These are phyloP conservation scores for Pelosia muscerda DNA, from an alignment of 2,888 invertebrate genomes.

Conservation along the genomic window DNA sequence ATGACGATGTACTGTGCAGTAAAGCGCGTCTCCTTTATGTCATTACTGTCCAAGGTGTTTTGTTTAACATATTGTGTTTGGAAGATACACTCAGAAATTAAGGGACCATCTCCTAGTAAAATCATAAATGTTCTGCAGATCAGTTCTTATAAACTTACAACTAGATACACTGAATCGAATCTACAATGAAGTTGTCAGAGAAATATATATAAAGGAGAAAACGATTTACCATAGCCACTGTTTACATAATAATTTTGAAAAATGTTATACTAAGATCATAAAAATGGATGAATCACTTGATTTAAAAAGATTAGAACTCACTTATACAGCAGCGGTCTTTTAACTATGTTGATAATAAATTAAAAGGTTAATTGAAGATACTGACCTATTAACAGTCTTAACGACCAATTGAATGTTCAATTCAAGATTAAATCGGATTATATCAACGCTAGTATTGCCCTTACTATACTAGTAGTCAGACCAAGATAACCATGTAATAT, in stretches of 20 bases:
- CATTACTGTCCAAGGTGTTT: background rate
- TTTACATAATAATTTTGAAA: background rate
- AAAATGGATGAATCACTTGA: too few species aligned
- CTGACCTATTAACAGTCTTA: constrained; percentile 51
- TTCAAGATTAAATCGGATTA: constrained; percentile 52
- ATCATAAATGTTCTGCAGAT: too few species aligned
- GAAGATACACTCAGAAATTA: too few species aligned
- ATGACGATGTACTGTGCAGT: background rate
- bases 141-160: too few species aligned
- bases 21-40: background rate
- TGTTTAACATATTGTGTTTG: background rate
- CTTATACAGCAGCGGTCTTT: background rate
- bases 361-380: constrained; percentile 67
- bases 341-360: constrained; percentile 48
- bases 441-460: background rate
- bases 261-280: background rate
- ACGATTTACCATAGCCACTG: background rate
- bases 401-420: constrained; percentile 54
- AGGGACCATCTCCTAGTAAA: too few species aligned
- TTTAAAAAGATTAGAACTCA: background rate
- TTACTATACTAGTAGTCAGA: background rate
- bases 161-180: background rate
- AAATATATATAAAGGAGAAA: background rate
- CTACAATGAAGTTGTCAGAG: background rate
- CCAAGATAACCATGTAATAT: too few species aligned